Conservation (phyloP, 2,113 vertebrate species). For the Tenebrosternarchus preto region DNA sequence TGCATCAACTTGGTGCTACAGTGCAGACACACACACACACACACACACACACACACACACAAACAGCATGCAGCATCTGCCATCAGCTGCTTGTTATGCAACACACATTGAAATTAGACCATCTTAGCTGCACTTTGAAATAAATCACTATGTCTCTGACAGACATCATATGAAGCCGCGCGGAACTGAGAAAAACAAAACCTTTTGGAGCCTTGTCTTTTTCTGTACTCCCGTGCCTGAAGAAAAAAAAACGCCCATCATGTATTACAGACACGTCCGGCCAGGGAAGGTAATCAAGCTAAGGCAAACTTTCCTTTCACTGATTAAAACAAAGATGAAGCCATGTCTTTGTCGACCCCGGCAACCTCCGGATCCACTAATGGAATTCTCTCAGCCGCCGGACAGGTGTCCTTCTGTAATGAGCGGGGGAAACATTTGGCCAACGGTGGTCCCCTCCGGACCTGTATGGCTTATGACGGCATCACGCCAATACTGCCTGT, state of each 20-base stretch:
- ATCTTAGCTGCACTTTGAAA: constrained; percentile 9
- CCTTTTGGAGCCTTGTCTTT: too few species aligned
- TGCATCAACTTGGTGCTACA: constrained; percentile 14
- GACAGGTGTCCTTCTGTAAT: constrained; percentile 53
- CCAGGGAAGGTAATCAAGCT: constrained; percentile 54
- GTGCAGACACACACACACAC: constrained; percentile 27
- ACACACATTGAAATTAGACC: constrained; percentile 33
- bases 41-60: neutral
- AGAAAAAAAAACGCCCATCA: neutral
- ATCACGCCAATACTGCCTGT: neutral
- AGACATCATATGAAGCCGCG: constrained; percentile 40
- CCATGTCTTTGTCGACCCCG: constrained; percentile 47
- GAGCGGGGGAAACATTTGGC: constrained; percentile 48
- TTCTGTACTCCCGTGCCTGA: neutral
- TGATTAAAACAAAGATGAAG: constrained; percentile 63
- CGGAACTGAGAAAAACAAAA: constrained; percentile 8
- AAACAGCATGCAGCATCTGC: constrained; percentile 36
- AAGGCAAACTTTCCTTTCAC: constrained; percentile 28
- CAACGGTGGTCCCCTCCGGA: neutral
- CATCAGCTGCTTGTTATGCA: constrained; percentile 42
- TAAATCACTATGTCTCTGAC: constrained; percentile 34
- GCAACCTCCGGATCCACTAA: constrained; percentile 44
- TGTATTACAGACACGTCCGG: constrained; percentile 49
- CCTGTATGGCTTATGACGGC: neutral
- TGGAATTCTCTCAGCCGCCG: constrained; percentile 43